Base-by-base conservation (phyloP, 1,140 invertebrate species). In the Caenorhabditis remanei region DNA sequence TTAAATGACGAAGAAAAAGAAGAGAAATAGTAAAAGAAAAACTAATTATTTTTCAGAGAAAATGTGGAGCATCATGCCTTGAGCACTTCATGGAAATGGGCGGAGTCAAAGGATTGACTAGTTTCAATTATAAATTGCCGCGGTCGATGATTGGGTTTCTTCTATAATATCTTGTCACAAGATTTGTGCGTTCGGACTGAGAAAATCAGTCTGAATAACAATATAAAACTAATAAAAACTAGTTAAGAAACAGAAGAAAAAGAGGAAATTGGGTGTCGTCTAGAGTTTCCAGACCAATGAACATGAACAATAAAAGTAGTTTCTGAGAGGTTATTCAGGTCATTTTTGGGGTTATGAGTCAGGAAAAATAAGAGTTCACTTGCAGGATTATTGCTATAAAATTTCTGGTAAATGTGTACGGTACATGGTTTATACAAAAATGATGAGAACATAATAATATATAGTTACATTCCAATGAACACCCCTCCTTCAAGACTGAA, bases 21-120 rank as follows among this genome's bases (percentile, higher is more conserved):
- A 6, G 55, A 58, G n/a, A 19, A 58, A 8, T 3, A 58, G 56
- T 8, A 58, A 58, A 58, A 14, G 21, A 58, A 58, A 58, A 58
- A 58, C 56, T 58, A 58, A 58, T 58, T 58, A 58, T 58, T 58
- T 58, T 58, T 21, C 56, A 53, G 56, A 58, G 4, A 21, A 58
- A 58, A 53, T 16, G 50, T 53, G 9, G 16, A 58, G n/a, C 16
- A 16, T 16, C 16, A 58, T n/a, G 56, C 21, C 16, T 58, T n/a
- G 19, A 21, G n/a, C 56, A 58, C n/a, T 58, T n/a, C 2, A 19
- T n/a, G n/a, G n/a, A 1, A 58, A n/a, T 8, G n/a, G 56, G n/a
- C 56, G n/a, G 56, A n/a, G n/a, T 58, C 7, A 8, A 19, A 58
- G 56, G 56, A 21, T 53, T 53, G 56, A 21, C 56, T 7, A n/a